These are phyloP conservation scores for Tapirus terrestris DNA, from an alignment of 2,113 vertebrate genomes.

Conservation along the genomic window DNA sequence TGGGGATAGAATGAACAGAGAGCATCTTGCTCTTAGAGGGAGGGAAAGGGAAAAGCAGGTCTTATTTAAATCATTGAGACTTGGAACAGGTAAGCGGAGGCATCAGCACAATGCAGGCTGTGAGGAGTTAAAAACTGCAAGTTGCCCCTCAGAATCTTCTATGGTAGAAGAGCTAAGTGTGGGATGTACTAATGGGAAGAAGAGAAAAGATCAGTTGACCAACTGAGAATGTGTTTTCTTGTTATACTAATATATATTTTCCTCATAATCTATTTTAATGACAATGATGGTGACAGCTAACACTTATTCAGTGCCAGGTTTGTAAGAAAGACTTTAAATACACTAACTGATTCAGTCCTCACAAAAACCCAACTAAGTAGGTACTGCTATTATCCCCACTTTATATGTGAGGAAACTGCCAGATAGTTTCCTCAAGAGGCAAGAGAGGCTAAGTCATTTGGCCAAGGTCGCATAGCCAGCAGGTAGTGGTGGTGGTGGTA, in stretches of 20 bases:
- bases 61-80: neutral
- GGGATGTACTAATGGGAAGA: neutral
- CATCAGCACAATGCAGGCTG: neutral
- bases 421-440: neutral
- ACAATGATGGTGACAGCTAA: neutral
- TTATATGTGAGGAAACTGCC: neutral
- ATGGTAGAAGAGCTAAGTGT: neutral
- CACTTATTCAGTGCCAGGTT: neutral
- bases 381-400: neutral
- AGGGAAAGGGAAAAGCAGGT: neutral
- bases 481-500: neutral
- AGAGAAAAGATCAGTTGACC: neutral
- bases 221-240: neutral
- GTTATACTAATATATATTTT: neutral
- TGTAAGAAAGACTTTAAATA: constrained; percentile 19
- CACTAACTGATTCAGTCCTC: neutral
- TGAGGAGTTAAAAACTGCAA: neutral
- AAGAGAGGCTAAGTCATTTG: neutral
- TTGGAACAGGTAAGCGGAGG: neutral
- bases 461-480: neutral
- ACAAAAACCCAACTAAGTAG: neutral
- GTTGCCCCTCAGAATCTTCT: neutral
- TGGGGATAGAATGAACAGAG: neutral
- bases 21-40: neutral
- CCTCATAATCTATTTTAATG: neutral